These are phyloP conservation scores for Elysia crispata DNA, from an alignment of 2,888 invertebrate species.

Conservation along the genomic window DNA sequence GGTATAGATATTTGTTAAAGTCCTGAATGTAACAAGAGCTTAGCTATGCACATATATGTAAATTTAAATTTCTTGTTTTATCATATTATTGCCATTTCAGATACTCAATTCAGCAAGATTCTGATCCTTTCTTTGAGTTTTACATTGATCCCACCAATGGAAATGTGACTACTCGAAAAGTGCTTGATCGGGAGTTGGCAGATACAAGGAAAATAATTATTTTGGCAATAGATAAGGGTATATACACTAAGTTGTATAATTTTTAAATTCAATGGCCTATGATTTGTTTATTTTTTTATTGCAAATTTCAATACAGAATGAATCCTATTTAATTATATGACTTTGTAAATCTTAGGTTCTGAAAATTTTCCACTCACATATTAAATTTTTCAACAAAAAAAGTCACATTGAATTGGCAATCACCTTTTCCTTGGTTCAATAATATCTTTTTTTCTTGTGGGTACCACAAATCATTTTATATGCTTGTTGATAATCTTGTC, in stretches of 20 bases:
- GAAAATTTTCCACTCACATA: too few relatives aligned
- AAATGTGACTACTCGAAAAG: slow-evolving; percentile 58
- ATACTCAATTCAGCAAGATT: slow-evolving; percentile 64
- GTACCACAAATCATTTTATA: not conserved
- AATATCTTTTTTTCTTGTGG: not conserved
- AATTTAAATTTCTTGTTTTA: not conserved
- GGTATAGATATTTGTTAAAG: too few relatives aligned
- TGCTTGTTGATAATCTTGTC: not conserved
- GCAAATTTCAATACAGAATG: too few relatives aligned
- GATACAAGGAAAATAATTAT: slow-evolving; percentile 61
- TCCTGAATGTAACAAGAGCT: too few relatives aligned
- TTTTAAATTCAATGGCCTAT: too few relatives aligned
- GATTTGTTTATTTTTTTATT: too few relatives aligned
- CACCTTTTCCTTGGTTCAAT: not conserved
- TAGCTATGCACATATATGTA: not conserved
- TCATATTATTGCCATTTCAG: slow-evolving; percentile 50
- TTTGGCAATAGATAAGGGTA: slow-evolving; percentile 75
- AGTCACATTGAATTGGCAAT: not conserved
- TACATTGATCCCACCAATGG: slow-evolving; percentile 56
- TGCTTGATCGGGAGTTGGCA: slow-evolving; percentile 69
- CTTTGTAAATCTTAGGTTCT: too few relatives aligned
- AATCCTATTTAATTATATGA: too few relatives aligned
- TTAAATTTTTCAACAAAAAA: not conserved
- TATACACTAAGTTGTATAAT: not conserved
- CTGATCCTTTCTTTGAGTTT: slow-evolving; percentile 66